These are phyloP conservation scores for Podargus strigoides DNA, from an alignment of 2,797 vertebrate genomes.

Conservation along the genomic window DNA sequence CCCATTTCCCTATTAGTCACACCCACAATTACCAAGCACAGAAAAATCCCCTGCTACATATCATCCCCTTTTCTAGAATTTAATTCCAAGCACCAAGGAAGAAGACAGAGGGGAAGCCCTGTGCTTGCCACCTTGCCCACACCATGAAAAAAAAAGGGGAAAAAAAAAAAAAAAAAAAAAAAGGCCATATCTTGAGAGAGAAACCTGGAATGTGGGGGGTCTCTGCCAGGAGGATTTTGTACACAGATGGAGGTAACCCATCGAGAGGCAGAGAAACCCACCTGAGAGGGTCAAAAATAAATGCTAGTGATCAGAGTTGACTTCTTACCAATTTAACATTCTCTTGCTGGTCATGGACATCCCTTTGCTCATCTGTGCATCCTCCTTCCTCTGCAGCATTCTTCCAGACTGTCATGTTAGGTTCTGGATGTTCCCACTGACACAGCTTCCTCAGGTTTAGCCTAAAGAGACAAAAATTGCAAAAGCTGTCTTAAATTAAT, in stretches of 20 bases:
- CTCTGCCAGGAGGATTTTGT: neutral
- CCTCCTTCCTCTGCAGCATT: neutral
- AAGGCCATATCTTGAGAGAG: too few species aligned
- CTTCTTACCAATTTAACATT: neutral
- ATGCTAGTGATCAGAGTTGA: neutral
- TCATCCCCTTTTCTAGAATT: neutral
- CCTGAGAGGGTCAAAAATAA: neutral
- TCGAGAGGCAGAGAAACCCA: neutral
- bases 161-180: neutral
- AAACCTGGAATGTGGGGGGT: neutral
- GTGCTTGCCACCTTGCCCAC: neutral
- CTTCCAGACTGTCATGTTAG: fast-evolving
- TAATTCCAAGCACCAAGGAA: neutral
- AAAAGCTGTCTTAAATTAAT: neutral
- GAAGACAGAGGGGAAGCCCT: neutral
- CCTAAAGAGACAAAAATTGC: neutral
- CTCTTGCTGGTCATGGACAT: neutral
- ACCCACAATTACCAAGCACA: neutral
- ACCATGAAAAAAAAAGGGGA: neutral
- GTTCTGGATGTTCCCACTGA: neutral
- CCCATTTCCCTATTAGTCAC: neutral
- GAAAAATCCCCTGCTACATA: neutral
- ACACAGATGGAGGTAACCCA: fast-evolving
- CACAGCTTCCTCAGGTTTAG: fast-evolving
- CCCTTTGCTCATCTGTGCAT: neutral